These are phyloP conservation scores for Paramormyrops hopkinsi DNA, from an alignment of 2,797 vertebrate species.

Conservation along the genomic window DNA sequence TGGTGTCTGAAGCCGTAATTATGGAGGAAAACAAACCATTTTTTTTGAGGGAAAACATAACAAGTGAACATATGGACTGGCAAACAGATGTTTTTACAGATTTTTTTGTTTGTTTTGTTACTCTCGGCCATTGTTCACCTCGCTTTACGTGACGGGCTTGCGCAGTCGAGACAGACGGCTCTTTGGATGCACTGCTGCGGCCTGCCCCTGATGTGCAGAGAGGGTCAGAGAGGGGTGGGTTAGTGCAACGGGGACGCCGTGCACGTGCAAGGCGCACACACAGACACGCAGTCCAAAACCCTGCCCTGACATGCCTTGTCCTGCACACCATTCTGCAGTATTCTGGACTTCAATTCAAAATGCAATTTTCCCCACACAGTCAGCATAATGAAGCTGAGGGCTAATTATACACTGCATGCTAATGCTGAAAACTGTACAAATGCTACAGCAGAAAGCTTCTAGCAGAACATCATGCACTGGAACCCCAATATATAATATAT, in stretches of 20 bases:
- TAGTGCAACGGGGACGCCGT: background rate
- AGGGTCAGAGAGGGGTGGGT: slow-evolving; percentile 65
- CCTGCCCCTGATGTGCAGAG: slow-evolving; percentile 81
- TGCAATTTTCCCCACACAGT: background rate
- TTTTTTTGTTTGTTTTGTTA: slow-evolving; percentile 54
- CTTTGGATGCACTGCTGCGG: slow-evolving; percentile 76
- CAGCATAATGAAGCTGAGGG: background rate
- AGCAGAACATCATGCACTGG: background rate
- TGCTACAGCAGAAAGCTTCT: background rate
- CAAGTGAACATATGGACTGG: slow-evolving; percentile 38
- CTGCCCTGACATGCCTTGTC: background rate
- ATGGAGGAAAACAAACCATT: slow-evolving; percentile 40
- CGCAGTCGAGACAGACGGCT: slow-evolving; percentile 77
- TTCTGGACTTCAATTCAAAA: background rate
- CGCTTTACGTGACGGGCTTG: slow-evolving; percentile 83
- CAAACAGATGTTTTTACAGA: slow-evolving; percentile 24
- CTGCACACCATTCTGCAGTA: background rate
- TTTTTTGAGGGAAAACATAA: slow-evolving; percentile 32
- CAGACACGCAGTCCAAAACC: background rate
- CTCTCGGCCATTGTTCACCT: slow-evolving; percentile 98
- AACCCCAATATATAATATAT: background rate
- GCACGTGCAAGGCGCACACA: background rate
- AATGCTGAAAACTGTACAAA: background rate
- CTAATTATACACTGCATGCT: background rate
- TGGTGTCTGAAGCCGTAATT: slow-evolving; percentile 38